Conservation (phyloP, 2,888 invertebrate species). For the Chaetogeoica ovagalla region DNA sequence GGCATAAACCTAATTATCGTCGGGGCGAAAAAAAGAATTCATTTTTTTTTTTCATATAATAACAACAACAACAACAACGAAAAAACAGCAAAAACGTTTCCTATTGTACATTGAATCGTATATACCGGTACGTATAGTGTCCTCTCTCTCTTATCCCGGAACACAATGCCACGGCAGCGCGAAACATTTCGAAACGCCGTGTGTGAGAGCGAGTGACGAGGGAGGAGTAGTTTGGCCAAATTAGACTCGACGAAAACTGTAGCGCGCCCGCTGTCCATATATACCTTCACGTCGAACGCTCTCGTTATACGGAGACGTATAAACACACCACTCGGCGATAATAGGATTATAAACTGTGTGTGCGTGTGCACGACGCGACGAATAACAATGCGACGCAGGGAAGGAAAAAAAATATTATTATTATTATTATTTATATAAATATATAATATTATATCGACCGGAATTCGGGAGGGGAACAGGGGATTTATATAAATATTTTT, state of each 20-base stretch:
- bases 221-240: conserved; percentile 13
- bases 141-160: no score
- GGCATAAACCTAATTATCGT: conserved; percentile 27
- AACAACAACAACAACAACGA: background rate
- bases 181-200: conserved; percentile 23
- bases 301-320: background rate
- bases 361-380: no score
- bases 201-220: no score
- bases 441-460: conserved; percentile 9
- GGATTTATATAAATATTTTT: background rate
- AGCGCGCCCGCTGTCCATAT: background rate
- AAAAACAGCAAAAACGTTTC: background rate
- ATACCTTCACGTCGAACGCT: background rate
- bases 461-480: conserved; percentile 10
- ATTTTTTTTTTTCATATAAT: no score
- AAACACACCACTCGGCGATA: conserved; percentile 17
- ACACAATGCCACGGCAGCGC: background rate
- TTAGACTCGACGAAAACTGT: conserved; percentile 1
- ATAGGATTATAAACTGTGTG: conserved; percentile 4
- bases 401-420: background rate
- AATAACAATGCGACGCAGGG: no score
- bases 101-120: background rate
- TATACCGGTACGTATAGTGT: background rate
- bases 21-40: background rate
- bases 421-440: no score